Evolutionary conservation across 2,113 vertebrate species (phyloP).

Genomic region (Catharus bicknelli): DNA sequence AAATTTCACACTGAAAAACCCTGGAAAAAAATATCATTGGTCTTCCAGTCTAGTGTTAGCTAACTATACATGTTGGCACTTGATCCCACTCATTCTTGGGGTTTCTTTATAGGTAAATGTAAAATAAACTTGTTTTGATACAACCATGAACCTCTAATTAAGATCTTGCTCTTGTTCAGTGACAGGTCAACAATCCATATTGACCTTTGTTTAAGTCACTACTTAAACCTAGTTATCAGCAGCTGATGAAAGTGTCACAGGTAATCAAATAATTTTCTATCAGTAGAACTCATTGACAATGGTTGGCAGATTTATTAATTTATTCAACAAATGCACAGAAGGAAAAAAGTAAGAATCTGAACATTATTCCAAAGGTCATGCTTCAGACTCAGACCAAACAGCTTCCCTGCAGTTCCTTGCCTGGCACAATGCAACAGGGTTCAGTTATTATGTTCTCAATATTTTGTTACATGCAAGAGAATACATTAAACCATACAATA

Average conservation of each 20-base stretch:
- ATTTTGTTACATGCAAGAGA: neutral
- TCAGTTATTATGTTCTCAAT: neutral
- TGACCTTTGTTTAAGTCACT: neutral
- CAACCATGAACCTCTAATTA: neutral
- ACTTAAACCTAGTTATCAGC: neutral
- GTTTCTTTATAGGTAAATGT: neutral
- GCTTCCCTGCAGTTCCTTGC: neutral
- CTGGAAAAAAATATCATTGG: rapidly evolving
- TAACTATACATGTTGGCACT: neutral
- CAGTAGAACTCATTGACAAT: neutral
- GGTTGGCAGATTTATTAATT: too few species aligned
- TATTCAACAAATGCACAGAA: neutral
- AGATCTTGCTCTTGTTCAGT: neutral
- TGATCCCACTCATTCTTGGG: neutral
- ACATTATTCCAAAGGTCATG: neutral
- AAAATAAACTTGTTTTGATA: neutral
- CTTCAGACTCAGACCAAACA: neutral
- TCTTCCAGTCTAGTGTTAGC: neutral
- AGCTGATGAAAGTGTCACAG: neutral
- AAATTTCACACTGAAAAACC: neutral
- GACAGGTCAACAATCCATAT: neutral
- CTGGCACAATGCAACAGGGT: neutral
- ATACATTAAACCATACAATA: neutral
- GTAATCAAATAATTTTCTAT: neutral
- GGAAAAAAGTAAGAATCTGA: neutral